Conservation (phyloP, 2,797 vertebrate species). For the Anguilla megastoma region DNA sequence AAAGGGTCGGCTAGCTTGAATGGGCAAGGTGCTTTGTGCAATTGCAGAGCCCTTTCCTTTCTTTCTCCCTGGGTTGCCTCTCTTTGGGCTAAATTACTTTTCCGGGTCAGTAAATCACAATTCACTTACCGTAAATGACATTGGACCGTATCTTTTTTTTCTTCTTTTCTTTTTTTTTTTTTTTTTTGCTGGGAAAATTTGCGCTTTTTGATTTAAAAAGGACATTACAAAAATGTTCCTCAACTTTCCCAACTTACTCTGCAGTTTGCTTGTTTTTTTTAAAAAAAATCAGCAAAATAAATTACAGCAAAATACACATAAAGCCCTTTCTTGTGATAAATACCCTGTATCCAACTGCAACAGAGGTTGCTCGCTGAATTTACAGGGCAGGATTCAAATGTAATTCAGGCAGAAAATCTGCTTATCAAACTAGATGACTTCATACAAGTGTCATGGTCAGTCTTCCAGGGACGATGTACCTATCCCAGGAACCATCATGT, state of each 20-base stretch:
- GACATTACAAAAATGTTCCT: background rate
- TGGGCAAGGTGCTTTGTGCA: background rate
- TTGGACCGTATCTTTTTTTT: background rate
- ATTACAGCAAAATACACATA: background rate
- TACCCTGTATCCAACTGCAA: background rate
- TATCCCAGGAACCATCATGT: background rate
- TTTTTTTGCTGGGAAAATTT: background rate
- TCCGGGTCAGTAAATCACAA: slow-evolving; percentile 16
- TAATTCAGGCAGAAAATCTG: slow-evolving; percentile 7
- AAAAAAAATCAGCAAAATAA: no score
- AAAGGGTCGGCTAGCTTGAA: slow-evolving; percentile 7
- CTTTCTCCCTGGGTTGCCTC: background rate
- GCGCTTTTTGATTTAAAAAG: background rate
- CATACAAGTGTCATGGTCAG: background rate
- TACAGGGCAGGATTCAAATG: background rate
- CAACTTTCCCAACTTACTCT: background rate
- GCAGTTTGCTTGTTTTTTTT: background rate
- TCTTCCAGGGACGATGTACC: background rate
- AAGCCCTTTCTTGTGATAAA: background rate
- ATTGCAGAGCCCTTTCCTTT: background rate
- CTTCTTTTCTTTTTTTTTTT: background rate
- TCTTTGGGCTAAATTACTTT: slow-evolving; percentile 17
- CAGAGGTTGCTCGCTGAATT: slow-evolving; percentile 14
- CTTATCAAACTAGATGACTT: background rate
- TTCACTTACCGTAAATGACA: slow-evolving; percentile 28